Evolutionary conservation across 2,888 invertebrate genomes (phyloP), one percentile per base, ranked within the genome.

Genomic region (Homarus gammarus): DNA sequence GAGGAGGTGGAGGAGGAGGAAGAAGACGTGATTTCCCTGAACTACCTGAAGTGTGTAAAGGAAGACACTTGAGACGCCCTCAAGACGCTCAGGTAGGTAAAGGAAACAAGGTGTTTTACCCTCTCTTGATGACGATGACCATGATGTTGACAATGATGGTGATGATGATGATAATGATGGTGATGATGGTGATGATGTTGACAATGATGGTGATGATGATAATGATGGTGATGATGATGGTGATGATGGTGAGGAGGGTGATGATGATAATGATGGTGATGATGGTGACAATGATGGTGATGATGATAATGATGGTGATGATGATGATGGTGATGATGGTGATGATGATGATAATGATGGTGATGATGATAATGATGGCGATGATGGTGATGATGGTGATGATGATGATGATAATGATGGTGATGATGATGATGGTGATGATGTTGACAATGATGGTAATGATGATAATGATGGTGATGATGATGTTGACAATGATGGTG

Each of bases 401-500:
- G n/a, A n/a, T n/a, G n/a, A 27, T 75, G 18, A 27, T 22, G 38
- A 18, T 36, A 22, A 22, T 31, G 22, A 22, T 36, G 40, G 31
- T 36, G 36, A 40, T 27, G 75, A 38, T 75, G 18, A 40, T 15
- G 5, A 27, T 75, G n/a, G n/a, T 36, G 33, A n/a, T 75, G n/a
- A 12, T 75, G 6, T 0, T 75, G 18, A 27, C 38, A 75, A 40
- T 75, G 75, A 36, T 40, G 12, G 31, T 0, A 6, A 27, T 72
- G 72, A 33, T 70, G 31, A 33, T n/a, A 64, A 6, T 40, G 44
- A 22, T 70, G 36, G 33, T 44, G 40, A 22, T 70, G 70, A 22
- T 70, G 70, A 18, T n/a, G n/a, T n/a, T 38, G 70, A 31, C 64
- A 82, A 38, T 84, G 72, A 12, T 84, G 70, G 22, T 84, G 81